Conservation (phyloP, 2,113 vertebrate species). For the Lathamus discolor region DNA sequence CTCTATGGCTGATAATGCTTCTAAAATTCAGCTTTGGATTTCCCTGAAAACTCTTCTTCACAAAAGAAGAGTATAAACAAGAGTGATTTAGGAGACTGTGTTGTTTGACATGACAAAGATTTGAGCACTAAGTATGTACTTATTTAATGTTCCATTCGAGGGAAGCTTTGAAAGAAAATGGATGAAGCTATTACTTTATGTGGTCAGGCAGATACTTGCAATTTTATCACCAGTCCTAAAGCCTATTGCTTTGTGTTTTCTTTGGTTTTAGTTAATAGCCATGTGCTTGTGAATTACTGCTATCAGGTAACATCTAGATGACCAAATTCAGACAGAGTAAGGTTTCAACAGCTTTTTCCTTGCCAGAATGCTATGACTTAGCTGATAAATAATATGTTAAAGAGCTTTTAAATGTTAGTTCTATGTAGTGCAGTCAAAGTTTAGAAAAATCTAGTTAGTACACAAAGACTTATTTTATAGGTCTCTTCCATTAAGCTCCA, state of each 20-base stretch:
- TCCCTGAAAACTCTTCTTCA: not conserved
- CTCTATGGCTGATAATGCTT: not conserved
- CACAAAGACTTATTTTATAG: not conserved
- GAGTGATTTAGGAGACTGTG: not conserved
- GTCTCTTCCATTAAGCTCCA: not conserved
- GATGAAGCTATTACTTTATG: not conserved
- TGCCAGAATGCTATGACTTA: not conserved
- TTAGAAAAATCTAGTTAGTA: not conserved
- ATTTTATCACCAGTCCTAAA: not conserved
- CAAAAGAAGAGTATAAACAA: not conserved
- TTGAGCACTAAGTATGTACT: not conserved
- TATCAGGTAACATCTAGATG: not conserved
- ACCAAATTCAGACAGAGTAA: not conserved
- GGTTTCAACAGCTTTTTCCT: not conserved
- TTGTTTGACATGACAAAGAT: not conserved
- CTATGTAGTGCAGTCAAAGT: not conserved
- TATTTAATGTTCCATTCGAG: not conserved
- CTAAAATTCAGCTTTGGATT: not conserved
- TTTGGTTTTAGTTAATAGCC: not conserved
- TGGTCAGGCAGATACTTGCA: not conserved
- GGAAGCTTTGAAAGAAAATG: not conserved
- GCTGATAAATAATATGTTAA: not conserved
- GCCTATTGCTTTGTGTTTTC: not conserved
- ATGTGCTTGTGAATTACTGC: not conserved
- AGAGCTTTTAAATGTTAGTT: not conserved